These are phyloP conservation scores for Psophia crepitans DNA, from an alignment of 2,113 vertebrate species.

Conservation along the genomic window DNA sequence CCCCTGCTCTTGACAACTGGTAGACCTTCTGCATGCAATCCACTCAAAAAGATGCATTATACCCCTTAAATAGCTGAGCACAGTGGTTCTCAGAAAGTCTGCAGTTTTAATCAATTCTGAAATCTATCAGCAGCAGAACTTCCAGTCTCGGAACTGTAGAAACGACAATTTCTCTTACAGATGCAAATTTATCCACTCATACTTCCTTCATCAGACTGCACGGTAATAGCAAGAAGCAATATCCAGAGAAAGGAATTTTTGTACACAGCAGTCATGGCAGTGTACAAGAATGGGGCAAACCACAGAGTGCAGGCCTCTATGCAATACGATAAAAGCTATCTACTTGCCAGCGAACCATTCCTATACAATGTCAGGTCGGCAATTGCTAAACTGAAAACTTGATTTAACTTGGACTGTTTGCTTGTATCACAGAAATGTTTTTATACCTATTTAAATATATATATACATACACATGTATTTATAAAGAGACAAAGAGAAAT, in stretches of 20 bases:
- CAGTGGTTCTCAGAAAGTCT: not conserved
- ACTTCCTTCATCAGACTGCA: not conserved
- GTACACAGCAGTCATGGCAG: not conserved
- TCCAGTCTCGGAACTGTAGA: not conserved
- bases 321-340: not conserved
- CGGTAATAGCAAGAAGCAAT: not conserved
- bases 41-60: not conserved
- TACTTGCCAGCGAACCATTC: not conserved
- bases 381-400: not conserved
- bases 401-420: not conserved
- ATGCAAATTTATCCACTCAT: not conserved
- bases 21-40: not conserved
- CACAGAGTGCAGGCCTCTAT: not conserved
- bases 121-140: not conserved
- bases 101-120: not conserved
- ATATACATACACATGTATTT: not conserved
- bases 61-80: not conserved
- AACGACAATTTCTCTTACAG: not conserved
- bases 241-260: not conserved
- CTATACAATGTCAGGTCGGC: not conserved
- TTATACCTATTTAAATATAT: not conserved
- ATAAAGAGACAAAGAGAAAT: not conserved
- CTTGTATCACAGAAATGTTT: not conserved
- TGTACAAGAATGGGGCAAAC: not conserved
- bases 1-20: not conserved